phyloP scores from a whole-genome alignment of 2,113 vertebrate genomes.

The Nesogale talazaci region DNA sequence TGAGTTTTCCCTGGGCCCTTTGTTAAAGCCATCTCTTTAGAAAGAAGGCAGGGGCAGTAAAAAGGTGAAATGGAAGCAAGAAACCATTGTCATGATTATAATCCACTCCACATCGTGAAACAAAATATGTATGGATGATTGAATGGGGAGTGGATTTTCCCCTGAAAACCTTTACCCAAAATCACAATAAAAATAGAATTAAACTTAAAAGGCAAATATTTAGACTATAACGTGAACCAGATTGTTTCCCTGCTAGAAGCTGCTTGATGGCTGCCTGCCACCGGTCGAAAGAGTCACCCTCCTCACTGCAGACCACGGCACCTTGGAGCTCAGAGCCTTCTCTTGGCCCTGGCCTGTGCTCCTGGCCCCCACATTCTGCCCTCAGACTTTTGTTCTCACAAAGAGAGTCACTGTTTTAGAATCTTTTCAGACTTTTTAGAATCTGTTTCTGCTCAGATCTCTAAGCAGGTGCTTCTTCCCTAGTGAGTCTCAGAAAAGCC shows the following conservation, averaged over 20 bases:
- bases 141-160: too few relatives aligned
- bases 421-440: neutral
- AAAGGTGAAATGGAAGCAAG: too few relatives aligned
- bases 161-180: too few relatives aligned
- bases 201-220: too few relatives aligned
- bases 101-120: too few relatives aligned
- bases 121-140: too few relatives aligned
- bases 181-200: too few relatives aligned
- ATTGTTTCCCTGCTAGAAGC: neutral
- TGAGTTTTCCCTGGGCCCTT: neutral
- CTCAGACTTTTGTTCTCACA: neutral
- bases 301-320: neutral
- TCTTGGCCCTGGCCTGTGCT: too few relatives aligned
- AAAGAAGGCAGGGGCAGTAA: too few relatives aligned
- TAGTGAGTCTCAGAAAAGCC: neutral
- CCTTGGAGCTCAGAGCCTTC: fast-evolving
- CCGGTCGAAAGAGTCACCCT: neutral
- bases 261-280: too few relatives aligned
- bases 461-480: neutral
- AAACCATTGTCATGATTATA: too few relatives aligned
- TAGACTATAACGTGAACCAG: neutral
- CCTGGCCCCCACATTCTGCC: neutral
- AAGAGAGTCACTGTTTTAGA: neutral
- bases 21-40: neutral
- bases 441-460: neutral